These are phyloP conservation scores for Coreoperca whiteheadi DNA, from an alignment of 2,113 vertebrate genomes.

Conservation along the genomic window DNA sequence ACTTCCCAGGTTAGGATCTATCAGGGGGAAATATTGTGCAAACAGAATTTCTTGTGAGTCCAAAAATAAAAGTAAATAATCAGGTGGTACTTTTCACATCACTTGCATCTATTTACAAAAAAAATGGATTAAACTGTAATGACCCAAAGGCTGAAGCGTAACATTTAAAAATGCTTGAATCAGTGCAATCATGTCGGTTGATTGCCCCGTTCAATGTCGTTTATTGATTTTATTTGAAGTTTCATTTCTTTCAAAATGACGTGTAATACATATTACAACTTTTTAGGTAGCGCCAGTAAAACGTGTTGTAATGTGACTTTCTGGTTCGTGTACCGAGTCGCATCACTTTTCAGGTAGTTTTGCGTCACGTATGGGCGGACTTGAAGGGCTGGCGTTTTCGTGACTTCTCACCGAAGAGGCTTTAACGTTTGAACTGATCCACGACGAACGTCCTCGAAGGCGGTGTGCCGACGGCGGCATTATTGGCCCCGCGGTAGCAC, in stretches of 20 bases:
- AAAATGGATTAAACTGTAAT: background rate
- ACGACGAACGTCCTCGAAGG: no score
- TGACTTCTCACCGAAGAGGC: background rate
- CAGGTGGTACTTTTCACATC: background rate
- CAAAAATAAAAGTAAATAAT: background rate
- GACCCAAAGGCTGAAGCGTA: background rate
- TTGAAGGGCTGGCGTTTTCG: background rate
- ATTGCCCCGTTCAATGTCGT: background rate
- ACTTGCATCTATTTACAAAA: background rate
- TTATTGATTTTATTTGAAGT: background rate
- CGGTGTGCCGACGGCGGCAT: no score
- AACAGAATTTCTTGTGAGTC: background rate
- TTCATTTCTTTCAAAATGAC: background rate
- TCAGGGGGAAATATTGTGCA: background rate
- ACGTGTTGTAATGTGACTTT: background rate
- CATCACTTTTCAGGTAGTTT: background rate
- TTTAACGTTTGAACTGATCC: background rate
- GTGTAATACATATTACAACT: background rate
- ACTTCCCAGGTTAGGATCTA: background rate
- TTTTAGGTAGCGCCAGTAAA: background rate
- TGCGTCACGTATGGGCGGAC: background rate
- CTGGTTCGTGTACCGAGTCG: background rate
- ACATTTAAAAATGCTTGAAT: background rate
- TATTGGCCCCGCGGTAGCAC: background rate
- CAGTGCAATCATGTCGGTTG: background rate